phyloP scores from a whole-genome alignment of 2,113 vertebrate genomes.

The Rutilus rutilus region DNA sequence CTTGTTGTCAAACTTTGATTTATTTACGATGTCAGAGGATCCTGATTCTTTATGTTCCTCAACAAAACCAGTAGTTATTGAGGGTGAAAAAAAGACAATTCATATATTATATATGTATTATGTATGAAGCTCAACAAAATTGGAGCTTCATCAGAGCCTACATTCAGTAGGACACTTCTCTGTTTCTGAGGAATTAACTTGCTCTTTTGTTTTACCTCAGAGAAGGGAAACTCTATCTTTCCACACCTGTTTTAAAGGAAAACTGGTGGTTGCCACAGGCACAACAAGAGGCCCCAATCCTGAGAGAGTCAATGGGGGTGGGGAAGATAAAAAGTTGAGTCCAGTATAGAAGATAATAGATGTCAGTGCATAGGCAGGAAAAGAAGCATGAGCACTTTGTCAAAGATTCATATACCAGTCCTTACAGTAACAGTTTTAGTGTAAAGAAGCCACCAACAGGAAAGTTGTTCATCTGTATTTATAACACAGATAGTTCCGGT shows the following conservation, averaged over 20 bases:
- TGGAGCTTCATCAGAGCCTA: too few species aligned
- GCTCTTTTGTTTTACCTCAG: neutral
- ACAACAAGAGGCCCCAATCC: neutral
- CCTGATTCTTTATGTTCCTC: too few species aligned
- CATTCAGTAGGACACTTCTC: neutral
- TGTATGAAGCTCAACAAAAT: too few species aligned
- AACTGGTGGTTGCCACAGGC: neutral
- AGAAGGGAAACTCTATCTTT: slow-evolving; percentile 13
- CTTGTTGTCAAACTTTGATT: too few species aligned
- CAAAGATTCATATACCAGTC: slow-evolving; percentile 34
- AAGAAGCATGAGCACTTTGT: neutral
- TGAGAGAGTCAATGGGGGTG: neutral
- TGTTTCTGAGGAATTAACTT: neutral
- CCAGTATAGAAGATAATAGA: neutral
- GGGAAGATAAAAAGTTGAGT: neutral
- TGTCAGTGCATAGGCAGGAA: neutral
- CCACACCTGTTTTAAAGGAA: slow-evolving; percentile 35
- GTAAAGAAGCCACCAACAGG: neutral
- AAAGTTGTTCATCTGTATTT: slow-evolving; percentile 12
- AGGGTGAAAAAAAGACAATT: too few species aligned
- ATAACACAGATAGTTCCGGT: too few species aligned
- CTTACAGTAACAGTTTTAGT: slow-evolving; percentile 24
- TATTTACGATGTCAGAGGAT: too few species aligned
- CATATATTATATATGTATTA: too few species aligned
- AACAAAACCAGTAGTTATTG: too few species aligned